These are phyloP conservation scores for Ivindomyrus marchei DNA, from an alignment of 2,113 vertebrate genomes.

Conservation along the genomic window DNA sequence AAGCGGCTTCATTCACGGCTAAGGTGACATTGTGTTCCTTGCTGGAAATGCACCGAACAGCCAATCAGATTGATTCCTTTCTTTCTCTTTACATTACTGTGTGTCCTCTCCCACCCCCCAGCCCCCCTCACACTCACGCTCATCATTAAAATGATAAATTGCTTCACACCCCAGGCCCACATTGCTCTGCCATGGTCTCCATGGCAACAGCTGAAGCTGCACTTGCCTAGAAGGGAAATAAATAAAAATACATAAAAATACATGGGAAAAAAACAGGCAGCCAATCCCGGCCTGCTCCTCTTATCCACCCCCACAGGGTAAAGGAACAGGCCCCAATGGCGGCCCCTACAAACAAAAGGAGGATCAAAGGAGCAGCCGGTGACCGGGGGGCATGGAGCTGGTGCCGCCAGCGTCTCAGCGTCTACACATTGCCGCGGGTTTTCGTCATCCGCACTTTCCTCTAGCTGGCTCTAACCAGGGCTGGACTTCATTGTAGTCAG, in stretches of 20 bases:
- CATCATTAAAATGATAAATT: conserved; percentile 47
- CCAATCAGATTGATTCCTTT: not conserved
- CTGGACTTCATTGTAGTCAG: not conserved
- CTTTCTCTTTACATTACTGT: not conserved
- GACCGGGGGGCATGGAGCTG: not conserved
- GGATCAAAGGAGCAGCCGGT: not conserved
- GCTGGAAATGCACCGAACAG: not conserved
- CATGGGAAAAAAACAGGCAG: conserved; percentile 6
- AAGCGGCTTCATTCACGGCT: not conserved
- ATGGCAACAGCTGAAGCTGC: conserved; percentile 46
- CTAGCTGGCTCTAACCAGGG: not conserved
- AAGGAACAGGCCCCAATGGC: not conserved
- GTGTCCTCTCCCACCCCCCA: not conserved
- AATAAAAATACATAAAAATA: conserved; percentile 28
- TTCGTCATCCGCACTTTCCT: not conserved
- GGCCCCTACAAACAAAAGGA: not conserved
- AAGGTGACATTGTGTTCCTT: not conserved
- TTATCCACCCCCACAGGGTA: not conserved
- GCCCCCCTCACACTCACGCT: not conserved
- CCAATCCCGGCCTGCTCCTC: not conserved
- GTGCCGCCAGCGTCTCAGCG: not conserved
- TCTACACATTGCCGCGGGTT: not conserved
- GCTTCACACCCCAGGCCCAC: conserved; percentile 28
- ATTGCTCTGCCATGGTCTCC: conserved; percentile 35
- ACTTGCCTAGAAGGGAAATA: conserved; percentile 18